A percentile compares a stretch with the other conserved stretches of the same genome.
These are phyloP conservation scores for Bacillus rossius DNA, from an alignment of 1,140 invertebrate species.

Conservation along the genomic window DNA sequence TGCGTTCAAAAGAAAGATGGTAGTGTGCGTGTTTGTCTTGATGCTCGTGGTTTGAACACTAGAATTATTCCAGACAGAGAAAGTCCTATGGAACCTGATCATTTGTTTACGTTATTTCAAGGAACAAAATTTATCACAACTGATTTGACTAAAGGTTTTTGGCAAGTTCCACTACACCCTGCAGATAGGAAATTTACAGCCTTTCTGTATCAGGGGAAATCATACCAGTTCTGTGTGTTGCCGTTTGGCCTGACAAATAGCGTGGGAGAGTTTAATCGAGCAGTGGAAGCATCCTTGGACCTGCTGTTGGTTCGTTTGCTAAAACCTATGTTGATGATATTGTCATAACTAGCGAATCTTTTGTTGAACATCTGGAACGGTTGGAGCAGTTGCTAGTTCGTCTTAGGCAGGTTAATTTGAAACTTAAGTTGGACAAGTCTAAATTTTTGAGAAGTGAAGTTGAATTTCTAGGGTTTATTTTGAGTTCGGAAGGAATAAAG, in stretches of 20 bases:
- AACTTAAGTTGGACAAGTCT: slow-evolving; percentile 41
- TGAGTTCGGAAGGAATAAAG: neutral
- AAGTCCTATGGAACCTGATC: no score
- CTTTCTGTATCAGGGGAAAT: neutral
- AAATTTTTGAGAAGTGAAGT: slow-evolving; percentile 38
- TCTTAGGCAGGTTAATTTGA: slow-evolving; percentile 33
- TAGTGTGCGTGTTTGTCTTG: no score
- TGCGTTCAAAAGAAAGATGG: no score
- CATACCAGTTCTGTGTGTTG: slow-evolving; percentile 5
- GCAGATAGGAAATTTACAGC: neutral
- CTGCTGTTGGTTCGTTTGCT: neutral
- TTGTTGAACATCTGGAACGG: slow-evolving; percentile 39
- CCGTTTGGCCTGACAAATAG: neutral
- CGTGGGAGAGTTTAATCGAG: neutral
- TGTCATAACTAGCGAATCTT: slow-evolving; percentile 35
- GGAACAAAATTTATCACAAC: neutral
- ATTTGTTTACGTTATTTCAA: neutral
- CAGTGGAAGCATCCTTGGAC: neutral
- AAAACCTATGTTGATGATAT: slow-evolving; percentile 45
- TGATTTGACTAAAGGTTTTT: neutral
- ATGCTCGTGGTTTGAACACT: no score
- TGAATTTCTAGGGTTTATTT: slow-evolving; percentile 36
- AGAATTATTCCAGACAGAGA: no score
- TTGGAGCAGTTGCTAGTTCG: slow-evolving; percentile 16
- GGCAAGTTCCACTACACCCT: neutral